Base-by-base conservation (phyloP, 2,888 invertebrate genomes). In the Neoascia interrupta region DNA sequence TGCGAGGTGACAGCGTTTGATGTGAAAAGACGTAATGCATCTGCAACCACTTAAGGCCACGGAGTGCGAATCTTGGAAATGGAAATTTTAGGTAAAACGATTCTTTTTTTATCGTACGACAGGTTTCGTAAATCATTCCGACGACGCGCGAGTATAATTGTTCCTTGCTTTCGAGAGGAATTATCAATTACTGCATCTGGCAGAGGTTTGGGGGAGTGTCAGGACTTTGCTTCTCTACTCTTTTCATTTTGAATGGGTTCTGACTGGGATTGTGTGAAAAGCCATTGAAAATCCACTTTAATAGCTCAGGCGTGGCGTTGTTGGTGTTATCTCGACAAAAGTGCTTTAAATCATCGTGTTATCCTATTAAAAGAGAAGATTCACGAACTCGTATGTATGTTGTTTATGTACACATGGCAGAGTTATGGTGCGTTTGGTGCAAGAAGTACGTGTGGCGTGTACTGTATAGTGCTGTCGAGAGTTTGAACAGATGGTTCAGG, bases 311-410 rank as follows among this genome's bases (percentile, higher is more conserved):
- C 69, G 36, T 36, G 39, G 61, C 69, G 36, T 36, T 43, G 61
- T 45, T 56, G 56, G 69, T 69, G 69, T 75, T 69, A 69, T 60
- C 61, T 43, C 56, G 63, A 51, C 56, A 56, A 75, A 69, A 63
- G 56, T 16, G 13, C 39, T 56, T 56, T 43, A 63, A 63, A 69
- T 63, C 75, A 51, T 39, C 53, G 43, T 47, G 60, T 74, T 63
- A 74, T 54, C 66, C 58, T 53, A 66, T 74, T 74, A 41, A 31
- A 31, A 39, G 28, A 31, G 43, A 18, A 45, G 36, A 58, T 60
- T 60, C 45, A 58, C 54, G 41, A 49, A 41, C 74, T 34, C 19
- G 15, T 26, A n/a, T 43, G 23, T 36, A 19, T 15, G 8, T 31
- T 31, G 23, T 13, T 31, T 31, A 34, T 60, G 23, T 36, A 16